Base-by-base conservation (phyloP, 1,140 invertebrate species). In the Aethina tumida region DNA sequence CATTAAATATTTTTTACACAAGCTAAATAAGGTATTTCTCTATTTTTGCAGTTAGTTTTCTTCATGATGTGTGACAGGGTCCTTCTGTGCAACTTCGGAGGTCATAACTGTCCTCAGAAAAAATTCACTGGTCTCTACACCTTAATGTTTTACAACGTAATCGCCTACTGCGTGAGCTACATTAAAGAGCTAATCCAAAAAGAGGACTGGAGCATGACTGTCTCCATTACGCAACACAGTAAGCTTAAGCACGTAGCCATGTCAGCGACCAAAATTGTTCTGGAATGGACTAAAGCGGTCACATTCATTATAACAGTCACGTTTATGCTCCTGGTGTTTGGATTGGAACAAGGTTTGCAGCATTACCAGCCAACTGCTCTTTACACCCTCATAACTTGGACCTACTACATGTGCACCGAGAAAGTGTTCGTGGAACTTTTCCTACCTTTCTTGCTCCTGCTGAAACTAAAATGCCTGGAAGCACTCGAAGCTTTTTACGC, bases 211-310 rank as follows among this genome's bases (percentile, higher is more conserved):
- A 77, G 77, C 1, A 74, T 77, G 0, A 81, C 79, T 38, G 76
- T 84, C 4, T 76, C 76, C 42, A 69, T 85, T 44, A 77, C 79
- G 0, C 70, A 79, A 32, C 73, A 76, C 51, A 81, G 80, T 22
- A 73, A 75, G 32, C 71, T 85, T 15, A 77, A 79, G 48, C 82
- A 84, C 51, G 67, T 85, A 7, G 81, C 81, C n/a, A 81, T 85
- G 77, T 79, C 79, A 2, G 74, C 81, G 0, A 84, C 81, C 0
- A 84, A 84, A 62, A 79, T 85, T 35, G 79, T 84, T 5, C 66
- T 86, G 9, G 82, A 86, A 62, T 84, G 81, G 75, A 84, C 81
- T 5, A 86, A 84, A 64, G 81, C 79, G 1, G 74, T 86, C 13
- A 84, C 81, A 1, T 86, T 84, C 52, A 71, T 82, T 15, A 79